phyloP scores from a whole-genome alignment of 2,113 vertebrate species.

The Ia io region DNA sequence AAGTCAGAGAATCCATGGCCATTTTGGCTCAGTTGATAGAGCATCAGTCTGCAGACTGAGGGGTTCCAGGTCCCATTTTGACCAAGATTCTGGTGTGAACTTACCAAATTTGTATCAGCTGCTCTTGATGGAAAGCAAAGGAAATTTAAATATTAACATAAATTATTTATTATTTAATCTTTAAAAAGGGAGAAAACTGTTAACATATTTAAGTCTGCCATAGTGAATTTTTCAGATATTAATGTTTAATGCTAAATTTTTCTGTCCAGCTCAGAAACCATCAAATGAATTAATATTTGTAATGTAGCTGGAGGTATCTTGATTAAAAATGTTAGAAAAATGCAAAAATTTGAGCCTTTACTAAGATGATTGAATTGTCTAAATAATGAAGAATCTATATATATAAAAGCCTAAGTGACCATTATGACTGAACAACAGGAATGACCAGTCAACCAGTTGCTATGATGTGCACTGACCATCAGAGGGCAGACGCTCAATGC shows the following conservation, averaged over 20 bases:
- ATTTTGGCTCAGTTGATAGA: no score
- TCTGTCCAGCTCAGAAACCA: not conserved
- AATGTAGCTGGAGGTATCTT: slow-evolving; percentile 13
- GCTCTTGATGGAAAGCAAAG: not conserved
- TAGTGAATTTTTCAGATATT: slow-evolving; percentile 34
- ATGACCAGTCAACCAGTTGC: no score
- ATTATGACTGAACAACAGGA: no score
- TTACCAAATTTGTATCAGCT: not conserved
- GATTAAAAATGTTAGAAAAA: slow-evolving; percentile 37
- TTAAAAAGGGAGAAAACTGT: not conserved
- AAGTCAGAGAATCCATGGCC: no score
- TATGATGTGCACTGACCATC: no score
- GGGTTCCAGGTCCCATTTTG: no score
- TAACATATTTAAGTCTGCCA: not conserved
- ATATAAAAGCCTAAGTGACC: no score
- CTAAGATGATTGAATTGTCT: not conserved
- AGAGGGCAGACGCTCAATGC: no score
- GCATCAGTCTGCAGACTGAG: no score
- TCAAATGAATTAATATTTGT: slow-evolving; percentile 23
- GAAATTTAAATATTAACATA: slow-evolving; percentile 1
- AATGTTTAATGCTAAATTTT: slow-evolving; percentile 46
- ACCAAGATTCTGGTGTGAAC: not conserved
- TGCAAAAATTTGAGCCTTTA: not conserved
- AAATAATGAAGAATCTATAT: not conserved
- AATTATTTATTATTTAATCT: not conserved